phyloP scores from a whole-genome alignment of 2,797 vertebrate genomes.

The Gephyroberyx darwinii region DNA sequence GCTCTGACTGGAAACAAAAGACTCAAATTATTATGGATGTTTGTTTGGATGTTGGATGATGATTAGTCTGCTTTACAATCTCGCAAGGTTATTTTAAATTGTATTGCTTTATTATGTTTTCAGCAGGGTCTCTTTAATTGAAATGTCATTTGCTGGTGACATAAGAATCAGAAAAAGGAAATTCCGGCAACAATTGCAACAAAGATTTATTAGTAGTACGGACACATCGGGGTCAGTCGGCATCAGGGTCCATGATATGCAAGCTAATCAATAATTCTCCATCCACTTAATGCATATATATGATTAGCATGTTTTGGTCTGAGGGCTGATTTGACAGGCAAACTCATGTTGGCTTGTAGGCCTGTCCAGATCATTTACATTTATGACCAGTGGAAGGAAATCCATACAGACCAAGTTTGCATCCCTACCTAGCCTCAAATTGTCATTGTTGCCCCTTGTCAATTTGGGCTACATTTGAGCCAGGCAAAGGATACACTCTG shows the following conservation, averaged over 20 bases:
- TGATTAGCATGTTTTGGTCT: too few species aligned
- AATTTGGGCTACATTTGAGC: background rate
- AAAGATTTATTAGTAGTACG: too few species aligned
- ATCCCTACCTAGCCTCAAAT: background rate
- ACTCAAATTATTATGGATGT: slow-evolving; percentile 11
- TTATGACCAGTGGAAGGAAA: too few species aligned
- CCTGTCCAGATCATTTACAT: too few species aligned
- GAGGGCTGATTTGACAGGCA: too few species aligned
- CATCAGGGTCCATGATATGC: background rate
- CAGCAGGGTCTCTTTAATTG: background rate
- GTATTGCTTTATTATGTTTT: background rate
- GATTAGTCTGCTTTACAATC: background rate
- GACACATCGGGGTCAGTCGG: too few species aligned
- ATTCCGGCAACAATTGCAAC: too few species aligned
- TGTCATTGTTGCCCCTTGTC: background rate
- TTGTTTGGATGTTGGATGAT: background rate
- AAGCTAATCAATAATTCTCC: background rate
- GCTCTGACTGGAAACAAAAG: slow-evolving; percentile 64
- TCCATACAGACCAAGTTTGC: too few species aligned
- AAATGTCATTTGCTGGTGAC: too few species aligned
- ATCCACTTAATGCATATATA: too few species aligned
- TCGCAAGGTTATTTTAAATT: background rate
- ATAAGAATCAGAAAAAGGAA: too few species aligned
- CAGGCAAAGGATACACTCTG: background rate
- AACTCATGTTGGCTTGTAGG: too few species aligned